Evolutionary conservation across 2,113 vertebrate species (phyloP).

Genomic region (Coryphaenoides rupestris): DNA sequence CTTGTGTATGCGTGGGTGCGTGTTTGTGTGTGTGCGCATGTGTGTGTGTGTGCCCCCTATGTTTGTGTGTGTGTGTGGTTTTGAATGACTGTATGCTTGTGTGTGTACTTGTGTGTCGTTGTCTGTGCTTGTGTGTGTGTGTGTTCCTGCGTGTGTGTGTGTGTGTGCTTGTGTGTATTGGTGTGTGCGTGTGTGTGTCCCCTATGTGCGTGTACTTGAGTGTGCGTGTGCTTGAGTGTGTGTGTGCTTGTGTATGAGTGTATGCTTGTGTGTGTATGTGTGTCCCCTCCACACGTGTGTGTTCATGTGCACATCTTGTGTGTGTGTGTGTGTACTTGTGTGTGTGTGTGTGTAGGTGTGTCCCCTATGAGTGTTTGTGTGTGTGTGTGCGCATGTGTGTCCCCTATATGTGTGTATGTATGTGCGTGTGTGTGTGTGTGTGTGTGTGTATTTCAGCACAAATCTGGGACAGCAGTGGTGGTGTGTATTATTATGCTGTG

Average conservation of each 20-base stretch:
- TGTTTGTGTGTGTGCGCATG: constrained; percentile 4
- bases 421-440: constrained; percentile 14
- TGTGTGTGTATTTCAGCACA: constrained; percentile 18
- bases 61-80: constrained; percentile 12
- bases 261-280: constrained; percentile 11
- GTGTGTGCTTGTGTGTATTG: constrained; percentile 14
- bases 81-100: constrained; percentile 1
- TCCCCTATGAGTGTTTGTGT: neutral
- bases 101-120: constrained; percentile 13
- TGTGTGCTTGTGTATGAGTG: constrained; percentile 18
- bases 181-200: constrained; percentile 8
- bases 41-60: constrained; percentile 17
- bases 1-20: constrained; percentile 21
- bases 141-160: constrained; percentile 9
- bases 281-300: no score
- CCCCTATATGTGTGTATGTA: constrained; percentile 7
- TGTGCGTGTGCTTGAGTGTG: neutral
- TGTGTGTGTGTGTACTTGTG: constrained; percentile 6
- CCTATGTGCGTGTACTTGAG: constrained; percentile 12
- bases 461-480: constrained; percentile 50
- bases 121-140: constrained; percentile 6
- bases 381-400: constrained; percentile 14
- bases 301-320: constrained; percentile 19
- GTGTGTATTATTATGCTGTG: no score
- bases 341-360: constrained; percentile 2